A percentile compares a stretch with the other conserved stretches of the same genome.
Conservation (phyloP, 2,888 invertebrate genomes). For the Microchrysa polita region DNA sequence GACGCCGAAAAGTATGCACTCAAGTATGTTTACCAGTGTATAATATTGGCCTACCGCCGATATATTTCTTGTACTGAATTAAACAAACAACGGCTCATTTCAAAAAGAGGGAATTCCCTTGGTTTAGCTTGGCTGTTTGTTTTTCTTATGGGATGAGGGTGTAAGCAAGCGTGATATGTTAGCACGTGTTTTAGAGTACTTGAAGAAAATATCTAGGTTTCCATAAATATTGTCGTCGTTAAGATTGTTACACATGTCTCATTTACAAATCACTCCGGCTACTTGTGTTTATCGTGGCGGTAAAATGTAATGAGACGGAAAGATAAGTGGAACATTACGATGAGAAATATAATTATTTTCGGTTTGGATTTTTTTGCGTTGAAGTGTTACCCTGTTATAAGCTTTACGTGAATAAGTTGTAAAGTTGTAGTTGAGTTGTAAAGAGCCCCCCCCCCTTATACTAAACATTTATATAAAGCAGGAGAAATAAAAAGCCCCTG, state of each 20-base stretch:
- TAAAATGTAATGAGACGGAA: slow-evolving; percentile 17
- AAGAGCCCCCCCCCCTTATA: too few species aligned
- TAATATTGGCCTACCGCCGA: slow-evolving; percentile 23
- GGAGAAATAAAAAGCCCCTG: too few species aligned
- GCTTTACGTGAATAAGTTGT: too few species aligned
- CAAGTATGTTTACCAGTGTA: slow-evolving; percentile 32
- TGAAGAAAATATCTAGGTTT: slow-evolving; percentile 9
- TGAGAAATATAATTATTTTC: not conserved
- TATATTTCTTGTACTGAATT: not conserved
- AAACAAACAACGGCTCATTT: slow-evolving; percentile 39
- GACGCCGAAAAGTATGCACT: slow-evolving; percentile 28
- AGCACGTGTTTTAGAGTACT: slow-evolving; percentile 41
- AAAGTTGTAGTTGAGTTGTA: too few species aligned
- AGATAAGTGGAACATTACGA: slow-evolving; percentile 32
- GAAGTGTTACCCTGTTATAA: not conserved
- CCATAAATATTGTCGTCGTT: slow-evolving; percentile 27
- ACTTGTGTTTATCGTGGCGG: not conserved
- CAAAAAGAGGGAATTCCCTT: not conserved
- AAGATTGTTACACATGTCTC: slow-evolving; percentile 35
- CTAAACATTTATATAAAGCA: too few species aligned
- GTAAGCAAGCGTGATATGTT: not conserved
- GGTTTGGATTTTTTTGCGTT: too few species aligned
- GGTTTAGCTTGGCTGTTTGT: not conserved
- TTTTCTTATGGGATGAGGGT: not conserved
- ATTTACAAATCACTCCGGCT: slow-evolving; percentile 21